Percentiles rank a stretch among this genome's conserved stretches.
phyloP scores from a whole-genome alignment of 2,888 invertebrate genomes.

The Lasioglossum leucozonium region DNA sequence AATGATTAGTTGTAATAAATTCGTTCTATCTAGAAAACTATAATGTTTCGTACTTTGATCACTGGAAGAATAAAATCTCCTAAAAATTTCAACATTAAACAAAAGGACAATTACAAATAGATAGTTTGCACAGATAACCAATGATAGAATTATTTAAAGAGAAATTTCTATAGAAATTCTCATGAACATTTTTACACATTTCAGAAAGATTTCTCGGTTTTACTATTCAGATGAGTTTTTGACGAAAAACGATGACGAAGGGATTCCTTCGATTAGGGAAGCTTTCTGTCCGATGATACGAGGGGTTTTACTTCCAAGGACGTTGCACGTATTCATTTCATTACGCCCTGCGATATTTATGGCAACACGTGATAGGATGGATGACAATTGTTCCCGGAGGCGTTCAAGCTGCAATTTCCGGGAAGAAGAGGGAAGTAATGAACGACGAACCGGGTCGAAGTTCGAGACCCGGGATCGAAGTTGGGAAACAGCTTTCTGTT shows the following conservation, averaged over 20 bases:
- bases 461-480: not conserved
- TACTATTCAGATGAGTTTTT: not conserved
- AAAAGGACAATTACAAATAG: too few species aligned
- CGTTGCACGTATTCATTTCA: conserved; percentile 22
- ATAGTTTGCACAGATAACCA: too few species aligned
- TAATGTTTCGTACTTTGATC: too few species aligned
- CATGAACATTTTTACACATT: too few species aligned
- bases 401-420: conserved; percentile 13
- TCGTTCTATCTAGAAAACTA: too few species aligned
- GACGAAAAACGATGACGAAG: not conserved
- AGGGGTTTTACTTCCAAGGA: conserved; percentile 5
- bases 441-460: not conserved
- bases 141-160: too few species aligned
- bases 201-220: not conserved
- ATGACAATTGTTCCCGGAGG: conserved; percentile 11
- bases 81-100: too few species aligned
- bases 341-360: not conserved
- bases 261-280: not conserved
- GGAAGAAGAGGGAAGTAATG: conserved; percentile 1
- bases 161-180: too few species aligned
- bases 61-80: too few species aligned
- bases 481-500: not conserved
- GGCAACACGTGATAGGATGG: not conserved
- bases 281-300: conserved; percentile 11
- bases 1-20: too few species aligned